Conservation (phyloP, 2,113 vertebrate species). For the Entelurus aequoreus region DNA sequence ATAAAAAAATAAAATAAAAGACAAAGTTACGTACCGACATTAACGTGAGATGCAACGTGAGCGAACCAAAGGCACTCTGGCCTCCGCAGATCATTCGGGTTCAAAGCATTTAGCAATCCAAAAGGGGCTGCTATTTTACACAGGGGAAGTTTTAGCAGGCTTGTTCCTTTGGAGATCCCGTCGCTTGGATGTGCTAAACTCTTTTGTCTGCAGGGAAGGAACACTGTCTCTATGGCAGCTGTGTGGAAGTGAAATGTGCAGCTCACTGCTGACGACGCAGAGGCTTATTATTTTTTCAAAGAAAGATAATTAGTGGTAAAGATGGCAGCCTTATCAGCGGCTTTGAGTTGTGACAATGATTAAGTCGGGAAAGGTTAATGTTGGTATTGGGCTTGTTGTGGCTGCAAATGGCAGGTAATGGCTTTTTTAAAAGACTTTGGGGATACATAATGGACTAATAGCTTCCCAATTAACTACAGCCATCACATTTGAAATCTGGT, state of each 20-base stretch:
- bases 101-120: background rate
- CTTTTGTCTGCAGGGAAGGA: constrained; percentile 2
- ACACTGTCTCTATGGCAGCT: constrained; percentile 2
- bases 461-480: constrained; percentile 19
- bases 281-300: constrained; percentile 10
- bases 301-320: no score
- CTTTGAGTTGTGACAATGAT: constrained; percentile 32
- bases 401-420: constrained; percentile 37
- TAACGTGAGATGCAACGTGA: constrained; percentile 2
- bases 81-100: background rate
- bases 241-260: constrained; percentile 16
- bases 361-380: constrained; percentile 25
- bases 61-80: background rate
- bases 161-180: constrained; percentile 21
- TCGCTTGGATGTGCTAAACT: constrained; percentile 35
- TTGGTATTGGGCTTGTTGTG: constrained; percentile 30
- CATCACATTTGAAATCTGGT: constrained; percentile 15
- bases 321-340: background rate
- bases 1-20: no score
- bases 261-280: constrained; percentile 21
- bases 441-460: constrained; percentile 30
- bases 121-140: background rate
- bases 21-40: no score
- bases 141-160: constrained; percentile 12
- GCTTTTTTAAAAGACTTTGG: constrained; percentile 30